phyloP scores from a whole-genome alignment of 2,888 invertebrate species.

The Tenthredo notha region DNA sequence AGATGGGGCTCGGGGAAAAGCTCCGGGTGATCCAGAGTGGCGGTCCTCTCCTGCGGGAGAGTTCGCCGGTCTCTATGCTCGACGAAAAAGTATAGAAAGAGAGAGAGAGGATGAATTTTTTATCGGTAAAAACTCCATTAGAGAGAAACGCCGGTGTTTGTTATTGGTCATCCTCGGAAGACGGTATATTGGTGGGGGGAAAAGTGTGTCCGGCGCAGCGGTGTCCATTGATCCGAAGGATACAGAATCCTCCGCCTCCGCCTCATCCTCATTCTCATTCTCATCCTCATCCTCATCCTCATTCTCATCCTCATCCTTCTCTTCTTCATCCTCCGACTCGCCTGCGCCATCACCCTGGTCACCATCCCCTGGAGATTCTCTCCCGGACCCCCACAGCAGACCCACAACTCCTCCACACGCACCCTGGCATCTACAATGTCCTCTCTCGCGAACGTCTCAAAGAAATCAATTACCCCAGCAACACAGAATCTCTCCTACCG shows the following conservation, averaged over 20 bases:
- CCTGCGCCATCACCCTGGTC: conserved; percentile 45
- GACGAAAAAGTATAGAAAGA: conserved; percentile 63
- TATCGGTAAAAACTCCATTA: conserved; percentile 78
- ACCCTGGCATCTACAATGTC: conserved; percentile 69
- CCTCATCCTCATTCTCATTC: conserved; percentile 41
- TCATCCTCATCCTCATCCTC: conserved; percentile 52
- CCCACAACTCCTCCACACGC: conserved; percentile 60
- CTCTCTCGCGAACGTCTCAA: conserved; percentile 70
- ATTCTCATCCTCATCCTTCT: conserved; percentile 56
- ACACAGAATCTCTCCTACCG: conserved; percentile 60
- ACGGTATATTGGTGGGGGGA: conserved; percentile 58
- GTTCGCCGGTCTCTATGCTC: conserved; percentile 41
- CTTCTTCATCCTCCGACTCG: conserved; percentile 50
- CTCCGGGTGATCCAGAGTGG: conserved; percentile 33
- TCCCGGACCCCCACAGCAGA: conserved; percentile 22
- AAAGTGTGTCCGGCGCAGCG: conserved; percentile 71
- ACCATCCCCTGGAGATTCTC: conserved; percentile 39
- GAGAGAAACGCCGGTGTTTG: conserved; percentile 75
- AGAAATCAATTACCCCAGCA: conserved; percentile 73
- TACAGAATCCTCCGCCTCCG: conserved; percentile 69
- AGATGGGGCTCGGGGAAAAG: conserved; percentile 55
- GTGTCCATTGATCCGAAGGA: conserved; percentile 73
- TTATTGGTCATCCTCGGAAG: conserved; percentile 76
- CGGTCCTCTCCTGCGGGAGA: conserved; percentile 9
- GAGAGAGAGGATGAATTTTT: conserved; percentile 75